Percentiles rank a stretch among this genome's conserved stretches.
phyloP scores from a whole-genome alignment of 2,113 vertebrate genomes.

The Spheniscus mendiculus region DNA sequence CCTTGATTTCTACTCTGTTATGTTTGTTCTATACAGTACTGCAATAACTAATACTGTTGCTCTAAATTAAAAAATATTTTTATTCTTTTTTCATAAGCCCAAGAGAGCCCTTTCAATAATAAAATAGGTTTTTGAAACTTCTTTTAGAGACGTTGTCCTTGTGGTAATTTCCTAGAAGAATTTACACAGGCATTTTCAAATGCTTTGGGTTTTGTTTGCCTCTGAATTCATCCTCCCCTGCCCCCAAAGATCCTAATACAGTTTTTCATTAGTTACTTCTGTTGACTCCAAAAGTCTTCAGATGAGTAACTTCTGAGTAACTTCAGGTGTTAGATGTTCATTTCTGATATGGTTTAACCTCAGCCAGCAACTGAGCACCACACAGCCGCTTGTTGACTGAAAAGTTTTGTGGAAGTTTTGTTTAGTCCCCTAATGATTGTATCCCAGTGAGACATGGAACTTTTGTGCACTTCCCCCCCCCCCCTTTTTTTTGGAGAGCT shows the following conservation, averaged over 20 bases:
- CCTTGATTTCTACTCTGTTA: background rate
- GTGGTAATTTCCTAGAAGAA: background rate
- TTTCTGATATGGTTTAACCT: background rate
- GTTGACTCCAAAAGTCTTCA: background rate
- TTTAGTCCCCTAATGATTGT: background rate
- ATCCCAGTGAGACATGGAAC: background rate
- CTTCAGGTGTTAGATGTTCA: background rate
- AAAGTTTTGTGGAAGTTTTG: background rate
- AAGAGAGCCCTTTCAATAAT: background rate
- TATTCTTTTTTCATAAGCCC: background rate
- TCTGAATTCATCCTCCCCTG: background rate
- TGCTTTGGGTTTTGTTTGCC: background rate
- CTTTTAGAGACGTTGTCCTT: background rate
- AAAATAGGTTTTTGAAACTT: background rate
- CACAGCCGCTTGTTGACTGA: background rate
- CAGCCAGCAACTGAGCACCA: no score
- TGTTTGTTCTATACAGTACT: background rate
- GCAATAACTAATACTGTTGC: background rate
- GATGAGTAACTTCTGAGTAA: background rate
- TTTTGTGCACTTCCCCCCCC: no score
- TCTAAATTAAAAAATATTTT: background rate
- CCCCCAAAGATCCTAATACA: accelerated
- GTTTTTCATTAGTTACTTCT: background rate
- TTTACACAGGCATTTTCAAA: background rate
- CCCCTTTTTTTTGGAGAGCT: background rate